These are phyloP conservation scores for Amphipyra tragopoginis DNA, from an alignment of 2,888 invertebrate genomes.

Conservation along the genomic window DNA sequence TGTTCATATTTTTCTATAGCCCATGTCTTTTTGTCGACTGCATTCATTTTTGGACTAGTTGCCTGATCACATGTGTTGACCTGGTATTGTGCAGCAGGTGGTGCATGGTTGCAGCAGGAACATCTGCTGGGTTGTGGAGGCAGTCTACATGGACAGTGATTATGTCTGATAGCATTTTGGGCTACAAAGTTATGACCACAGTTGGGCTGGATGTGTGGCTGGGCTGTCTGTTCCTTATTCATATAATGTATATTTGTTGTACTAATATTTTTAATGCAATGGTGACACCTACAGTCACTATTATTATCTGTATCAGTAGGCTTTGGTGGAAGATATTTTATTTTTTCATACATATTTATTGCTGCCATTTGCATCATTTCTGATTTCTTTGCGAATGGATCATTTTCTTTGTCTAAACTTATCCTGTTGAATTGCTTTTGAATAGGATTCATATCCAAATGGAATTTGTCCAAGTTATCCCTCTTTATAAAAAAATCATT, in stretches of 20 bases:
- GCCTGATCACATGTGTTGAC: slow-evolving; percentile 49
- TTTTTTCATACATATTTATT: slow-evolving; percentile 25
- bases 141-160: slow-evolving; percentile 50
- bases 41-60: slow-evolving; percentile 62
- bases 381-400: slow-evolving; percentile 67
- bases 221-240: slow-evolving; percentile 3
- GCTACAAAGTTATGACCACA: slow-evolving; percentile 18
- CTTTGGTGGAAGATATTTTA: slow-evolving; percentile 13
- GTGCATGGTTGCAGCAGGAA: slow-evolving; percentile 51
- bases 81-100: slow-evolving; percentile 27
- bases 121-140: slow-evolving; percentile 51
- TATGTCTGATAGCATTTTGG: slow-evolving; percentile 27
- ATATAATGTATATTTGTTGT: slow-evolving; percentile 6
- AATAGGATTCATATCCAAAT: slow-evolving; percentile 60
- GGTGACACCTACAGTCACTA: slow-evolving; percentile 73
- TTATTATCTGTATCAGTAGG: slow-evolving; percentile 21
- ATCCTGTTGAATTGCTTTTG: slow-evolving; percentile 67
- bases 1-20: slow-evolving; percentile 79
- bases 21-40: slow-evolving; percentile 80
- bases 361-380: slow-evolving; percentile 64
- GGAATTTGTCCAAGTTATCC: slow-evolving; percentile 69
- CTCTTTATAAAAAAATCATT: slow-evolving; percentile 80
- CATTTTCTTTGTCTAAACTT: slow-evolving; percentile 76
- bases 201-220: slow-evolving; percentile 3
- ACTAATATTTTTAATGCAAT: slow-evolving; percentile 66